These are phyloP conservation scores for Nettapus auritus DNA, from an alignment of 2,113 vertebrate genomes.

Conservation along the genomic window DNA sequence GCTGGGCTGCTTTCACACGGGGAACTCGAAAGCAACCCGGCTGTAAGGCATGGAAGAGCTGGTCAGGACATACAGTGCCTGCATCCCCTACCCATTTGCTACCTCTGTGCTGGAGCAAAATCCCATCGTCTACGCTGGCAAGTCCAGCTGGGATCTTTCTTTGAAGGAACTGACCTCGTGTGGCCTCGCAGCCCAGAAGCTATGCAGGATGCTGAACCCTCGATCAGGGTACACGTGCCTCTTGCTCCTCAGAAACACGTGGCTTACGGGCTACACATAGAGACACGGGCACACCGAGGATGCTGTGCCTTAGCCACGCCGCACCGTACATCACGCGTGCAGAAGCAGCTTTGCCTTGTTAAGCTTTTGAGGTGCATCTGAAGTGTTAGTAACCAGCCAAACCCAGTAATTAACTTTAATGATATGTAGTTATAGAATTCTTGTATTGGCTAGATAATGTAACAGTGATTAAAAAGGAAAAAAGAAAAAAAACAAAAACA, in stretches of 20 bases:
- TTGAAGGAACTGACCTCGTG: too few species aligned
- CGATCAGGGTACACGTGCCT: background rate
- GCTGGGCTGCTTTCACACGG: background rate
- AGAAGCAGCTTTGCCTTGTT: background rate
- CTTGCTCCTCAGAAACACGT: background rate
- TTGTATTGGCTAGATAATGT: background rate
- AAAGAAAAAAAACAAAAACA: background rate
- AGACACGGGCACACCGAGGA: background rate
- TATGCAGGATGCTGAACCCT: background rate
- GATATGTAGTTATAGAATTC: background rate
- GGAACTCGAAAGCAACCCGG: background rate
- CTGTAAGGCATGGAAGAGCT: accelerated
- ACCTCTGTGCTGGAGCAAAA: too few species aligned
- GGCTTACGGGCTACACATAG: background rate
- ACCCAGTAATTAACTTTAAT: background rate
- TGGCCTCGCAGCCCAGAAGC: too few species aligned
- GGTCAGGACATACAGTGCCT: background rate
- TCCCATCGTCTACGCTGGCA: too few species aligned
- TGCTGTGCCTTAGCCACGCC: background rate
- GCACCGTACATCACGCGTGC: too few species aligned
- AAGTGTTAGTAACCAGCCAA: background rate
- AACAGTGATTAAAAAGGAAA: background rate
- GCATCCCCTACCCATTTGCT: background rate
- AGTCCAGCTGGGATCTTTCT: too few species aligned
- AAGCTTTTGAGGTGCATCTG: background rate